Conservation (phyloP, 2,113 vertebrate genomes). For the Eulemur rufifrons region DNA sequence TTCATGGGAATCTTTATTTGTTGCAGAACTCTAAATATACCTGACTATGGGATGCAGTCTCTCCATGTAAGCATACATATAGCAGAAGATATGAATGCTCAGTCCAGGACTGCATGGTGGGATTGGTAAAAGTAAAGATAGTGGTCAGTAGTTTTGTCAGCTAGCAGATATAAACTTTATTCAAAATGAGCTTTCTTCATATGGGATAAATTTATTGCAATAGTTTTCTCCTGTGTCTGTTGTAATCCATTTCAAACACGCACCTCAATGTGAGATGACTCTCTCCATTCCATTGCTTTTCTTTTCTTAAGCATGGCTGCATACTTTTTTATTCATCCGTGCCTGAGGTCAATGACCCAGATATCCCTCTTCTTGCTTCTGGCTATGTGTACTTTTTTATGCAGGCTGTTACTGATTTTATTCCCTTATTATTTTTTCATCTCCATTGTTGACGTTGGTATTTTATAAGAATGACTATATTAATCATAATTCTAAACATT, state of each 20-base stretch:
- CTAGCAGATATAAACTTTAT: not conserved
- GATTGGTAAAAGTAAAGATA: not conserved
- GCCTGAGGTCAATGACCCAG: constrained; percentile 29
- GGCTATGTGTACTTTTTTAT: not conserved
- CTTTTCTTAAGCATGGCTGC: not conserved
- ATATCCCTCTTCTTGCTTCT: constrained; percentile 31
- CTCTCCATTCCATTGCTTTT: not conserved
- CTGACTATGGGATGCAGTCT: not conserved
- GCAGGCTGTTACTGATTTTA: not conserved
- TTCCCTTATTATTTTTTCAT: constrained; percentile 13
- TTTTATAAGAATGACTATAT: constrained; percentile 35
- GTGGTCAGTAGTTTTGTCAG: not conserved
- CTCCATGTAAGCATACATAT: not conserved
- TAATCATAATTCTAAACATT: constrained; percentile 34
- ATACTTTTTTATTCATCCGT: not conserved
- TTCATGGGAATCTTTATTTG: constrained; percentile 51
- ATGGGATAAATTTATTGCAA: not conserved
- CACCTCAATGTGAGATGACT: not conserved
- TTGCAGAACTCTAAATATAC: not conserved
- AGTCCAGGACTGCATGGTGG: not conserved
- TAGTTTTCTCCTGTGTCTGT: not conserved
- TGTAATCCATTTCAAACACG: not conserved
- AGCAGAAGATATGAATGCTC: not conserved
- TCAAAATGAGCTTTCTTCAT: not conserved
- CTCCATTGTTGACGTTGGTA: not conserved